These are phyloP conservation scores for Australoheros scitulus DNA, from an alignment of 2,113 vertebrate species.

Conservation along the genomic window DNA sequence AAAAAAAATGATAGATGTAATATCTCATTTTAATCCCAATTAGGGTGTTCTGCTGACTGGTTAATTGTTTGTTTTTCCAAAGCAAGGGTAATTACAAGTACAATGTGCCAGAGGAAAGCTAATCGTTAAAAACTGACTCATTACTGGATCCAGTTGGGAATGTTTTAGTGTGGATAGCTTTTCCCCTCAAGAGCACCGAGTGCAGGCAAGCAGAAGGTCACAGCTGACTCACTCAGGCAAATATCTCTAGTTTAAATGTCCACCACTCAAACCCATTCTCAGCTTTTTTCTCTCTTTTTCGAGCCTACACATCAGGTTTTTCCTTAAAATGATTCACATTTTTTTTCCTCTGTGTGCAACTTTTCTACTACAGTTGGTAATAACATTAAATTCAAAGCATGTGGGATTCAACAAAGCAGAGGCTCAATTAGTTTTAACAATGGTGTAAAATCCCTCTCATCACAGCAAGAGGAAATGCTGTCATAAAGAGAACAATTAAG, in stretches of 20 bases:
- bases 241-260: constrained; percentile 39
- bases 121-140: constrained; percentile 74
- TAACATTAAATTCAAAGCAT: constrained; percentile 20
- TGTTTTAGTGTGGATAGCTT: constrained; percentile 59
- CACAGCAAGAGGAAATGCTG: constrained; percentile 41
- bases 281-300: not conserved
- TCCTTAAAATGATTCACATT: constrained; percentile 6
- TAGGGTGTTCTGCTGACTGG: constrained; percentile 75
- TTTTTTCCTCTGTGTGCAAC: not conserved
- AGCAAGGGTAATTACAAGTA: constrained; percentile 76
- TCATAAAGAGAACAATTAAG: constrained; percentile 65
- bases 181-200: constrained; percentile 27
- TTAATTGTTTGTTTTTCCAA: constrained; percentile 81
- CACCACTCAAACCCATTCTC: constrained; percentile 7
- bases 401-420: constrained; percentile 38
- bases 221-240: constrained; percentile 41
- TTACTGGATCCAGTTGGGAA: constrained; percentile 68
- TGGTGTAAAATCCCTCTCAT: constrained; percentile 58
- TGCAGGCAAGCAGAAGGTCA: constrained; percentile 62
- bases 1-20: constrained; percentile 73
- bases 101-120: constrained; percentile 72
- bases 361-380: not conserved
- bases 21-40: constrained; percentile 78
- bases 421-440: constrained; percentile 56
- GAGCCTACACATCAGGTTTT: not conserved